A percentile compares a stretch with the other conserved stretches of the same genome.
phyloP scores from a whole-genome alignment of 2,888 invertebrate species.

The Acanthopleura granulata region DNA sequence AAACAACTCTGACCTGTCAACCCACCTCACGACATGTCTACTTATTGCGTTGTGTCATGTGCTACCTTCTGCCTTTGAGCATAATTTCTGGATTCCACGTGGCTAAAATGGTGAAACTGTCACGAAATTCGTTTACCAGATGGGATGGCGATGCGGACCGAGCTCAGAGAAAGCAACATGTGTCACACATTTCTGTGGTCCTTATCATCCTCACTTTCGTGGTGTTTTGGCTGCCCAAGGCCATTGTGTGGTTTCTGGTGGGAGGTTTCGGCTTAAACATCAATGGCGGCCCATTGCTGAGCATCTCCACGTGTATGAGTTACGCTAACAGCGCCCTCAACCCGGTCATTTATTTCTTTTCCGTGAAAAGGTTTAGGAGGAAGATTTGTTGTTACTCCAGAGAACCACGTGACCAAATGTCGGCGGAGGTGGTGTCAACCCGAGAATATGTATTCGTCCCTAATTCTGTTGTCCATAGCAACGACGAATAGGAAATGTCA shows the following conservation, averaged over 20 bases:
- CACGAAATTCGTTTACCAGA: not conserved
- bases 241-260: constrained; percentile 4
- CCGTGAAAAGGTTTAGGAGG: not conserved
- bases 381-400: not conserved
- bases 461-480: too few relatives aligned
- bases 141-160: not conserved
- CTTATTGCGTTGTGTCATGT: not conserved
- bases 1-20: not conserved
- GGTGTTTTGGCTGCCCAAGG: constrained; percentile 9
- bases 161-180: not conserved
- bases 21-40: constrained; percentile 11
- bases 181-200: not conserved
- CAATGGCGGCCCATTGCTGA: not conserved
- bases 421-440: not conserved
- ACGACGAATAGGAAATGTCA: too few relatives aligned
- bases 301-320: not conserved
- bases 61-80: constrained; percentile 1
- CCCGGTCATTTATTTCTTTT: constrained; percentile 14
- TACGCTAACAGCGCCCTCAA: constrained; percentile 10
- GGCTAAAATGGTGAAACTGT: not conserved
- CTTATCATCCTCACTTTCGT: constrained; percentile 3
- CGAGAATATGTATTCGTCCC: too few relatives aligned
- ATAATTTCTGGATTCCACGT: constrained; percentile 2
- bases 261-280: constrained; percentile 6
- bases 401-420: not conserved